These are phyloP conservation scores for Paracanthobrama guichenoti DNA, from an alignment of 2,113 vertebrate genomes.

Conservation along the genomic window DNA sequence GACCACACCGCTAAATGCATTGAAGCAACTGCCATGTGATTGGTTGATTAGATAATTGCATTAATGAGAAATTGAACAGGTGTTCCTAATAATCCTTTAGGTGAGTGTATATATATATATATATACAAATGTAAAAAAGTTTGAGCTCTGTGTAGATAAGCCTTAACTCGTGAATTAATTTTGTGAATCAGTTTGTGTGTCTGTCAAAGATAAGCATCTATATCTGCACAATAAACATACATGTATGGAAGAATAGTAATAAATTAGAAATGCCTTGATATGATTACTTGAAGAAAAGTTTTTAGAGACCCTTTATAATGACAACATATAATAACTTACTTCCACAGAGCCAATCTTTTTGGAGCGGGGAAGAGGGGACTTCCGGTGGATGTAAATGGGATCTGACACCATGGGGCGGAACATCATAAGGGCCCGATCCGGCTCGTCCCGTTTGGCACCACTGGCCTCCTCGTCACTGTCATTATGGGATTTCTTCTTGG, in stretches of 20 bases:
- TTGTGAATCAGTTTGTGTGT: too few species aligned
- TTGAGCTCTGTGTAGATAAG: background rate
- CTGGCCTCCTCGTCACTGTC: constrained; percentile 83
- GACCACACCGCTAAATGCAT: too few species aligned
- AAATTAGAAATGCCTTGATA: background rate
- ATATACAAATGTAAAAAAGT: background rate
- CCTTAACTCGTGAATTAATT: background rate
- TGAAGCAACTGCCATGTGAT: too few species aligned
- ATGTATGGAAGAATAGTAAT: background rate
- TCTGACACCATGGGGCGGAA: constrained; percentile 89
- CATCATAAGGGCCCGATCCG: constrained; percentile 80
- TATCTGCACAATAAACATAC: background rate
- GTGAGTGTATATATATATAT: too few species aligned
- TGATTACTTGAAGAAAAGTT: background rate
- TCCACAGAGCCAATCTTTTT: constrained; percentile 85
- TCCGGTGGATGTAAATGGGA: constrained; percentile 89
- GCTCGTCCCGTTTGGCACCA: constrained; percentile 79
- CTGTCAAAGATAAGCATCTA: background rate
- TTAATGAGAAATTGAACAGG: too few species aligned
- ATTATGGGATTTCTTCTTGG: constrained; percentile 72
- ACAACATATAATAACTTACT: constrained; percentile 75
- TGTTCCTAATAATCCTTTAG: too few species aligned
- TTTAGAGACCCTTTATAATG: background rate
- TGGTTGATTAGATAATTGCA: too few species aligned
- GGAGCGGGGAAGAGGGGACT: constrained; percentile 84